Evolutionary conservation across 2,797 vertebrate species (phyloP).

Genomic region (Loris lydekkerianus): DNA sequence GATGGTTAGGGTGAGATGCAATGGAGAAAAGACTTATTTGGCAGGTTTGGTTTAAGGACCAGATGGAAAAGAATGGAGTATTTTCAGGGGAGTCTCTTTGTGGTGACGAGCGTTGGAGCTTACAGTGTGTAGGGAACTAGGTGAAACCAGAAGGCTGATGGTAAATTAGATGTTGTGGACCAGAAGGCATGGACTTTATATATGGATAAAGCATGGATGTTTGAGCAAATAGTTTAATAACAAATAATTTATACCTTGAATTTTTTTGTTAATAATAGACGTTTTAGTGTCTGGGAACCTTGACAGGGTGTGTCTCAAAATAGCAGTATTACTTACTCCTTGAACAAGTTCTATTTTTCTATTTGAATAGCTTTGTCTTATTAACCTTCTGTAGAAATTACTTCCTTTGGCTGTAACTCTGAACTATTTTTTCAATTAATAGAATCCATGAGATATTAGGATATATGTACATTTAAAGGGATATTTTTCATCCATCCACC

Average conservation of each 20-base stretch:
- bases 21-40: background rate
- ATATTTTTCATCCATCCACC: background rate
- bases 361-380: background rate
- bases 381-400: background rate
- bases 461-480: background rate
- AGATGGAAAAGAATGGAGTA: background rate
- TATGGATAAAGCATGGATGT: background rate
- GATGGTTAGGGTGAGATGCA: background rate
- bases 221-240: background rate
- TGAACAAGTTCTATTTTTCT: conserved; percentile 33
- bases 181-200: background rate
- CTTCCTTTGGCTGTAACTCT: background rate
- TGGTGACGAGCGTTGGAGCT: background rate
- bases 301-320: background rate
- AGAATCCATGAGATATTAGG: background rate
- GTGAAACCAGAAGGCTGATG: background rate
- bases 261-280: conserved; percentile 18
- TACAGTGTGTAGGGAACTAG: background rate
- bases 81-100: background rate
- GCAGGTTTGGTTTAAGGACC: background rate
- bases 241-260: background rate
- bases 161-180: background rate
- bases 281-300: background rate
- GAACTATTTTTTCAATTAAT: background rate
- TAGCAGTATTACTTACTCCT: background rate